Evolutionary conservation across 2,888 invertebrate genomes (phyloP).

Genomic region (Oligia fasciuncula): DNA sequence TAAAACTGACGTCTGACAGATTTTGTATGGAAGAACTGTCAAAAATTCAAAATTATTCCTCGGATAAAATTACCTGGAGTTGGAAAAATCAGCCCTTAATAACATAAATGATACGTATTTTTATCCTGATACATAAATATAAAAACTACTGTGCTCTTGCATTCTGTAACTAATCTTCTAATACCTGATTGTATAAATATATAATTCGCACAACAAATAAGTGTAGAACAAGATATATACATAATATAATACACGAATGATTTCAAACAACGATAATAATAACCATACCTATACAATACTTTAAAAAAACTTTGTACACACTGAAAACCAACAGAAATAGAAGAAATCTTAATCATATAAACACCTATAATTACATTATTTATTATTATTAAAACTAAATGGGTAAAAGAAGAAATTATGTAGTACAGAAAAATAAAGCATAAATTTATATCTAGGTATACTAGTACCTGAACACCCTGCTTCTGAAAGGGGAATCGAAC

Average conservation of each 20-base stretch:
- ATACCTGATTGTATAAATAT: slow-evolving; percentile 4
- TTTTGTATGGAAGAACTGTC: too few species aligned
- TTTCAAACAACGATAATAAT: slow-evolving; percentile 21
- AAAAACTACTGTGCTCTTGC: slow-evolving; percentile 5
- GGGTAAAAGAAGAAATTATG: slow-evolving; percentile 18
- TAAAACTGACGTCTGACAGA: too few species aligned
- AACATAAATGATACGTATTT: not conserved
- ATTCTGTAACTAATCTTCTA: slow-evolving; percentile 2
- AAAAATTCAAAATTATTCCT: too few species aligned
- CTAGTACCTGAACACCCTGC: not conserved
- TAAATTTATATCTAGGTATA: not conserved
- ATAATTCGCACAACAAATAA: slow-evolving; percentile 8
- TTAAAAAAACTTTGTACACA: slow-evolving; percentile 52
- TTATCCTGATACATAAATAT: not conserved
- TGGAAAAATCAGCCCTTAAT: too few species aligned
- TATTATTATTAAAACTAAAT: slow-evolving; percentile 14
- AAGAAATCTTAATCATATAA: slow-evolving; percentile 28
- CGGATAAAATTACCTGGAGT: too few species aligned
- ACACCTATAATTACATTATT: slow-evolving; percentile 37
- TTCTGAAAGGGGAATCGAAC: not conserved
- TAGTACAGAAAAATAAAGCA: slow-evolving; percentile 17
- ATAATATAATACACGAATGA: slow-evolving; percentile 34
- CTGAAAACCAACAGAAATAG: slow-evolving; percentile 37
- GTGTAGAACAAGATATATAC: slow-evolving; percentile 21
- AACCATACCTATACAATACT: slow-evolving; percentile 33